phyloP scores from a whole-genome alignment of 2,113 vertebrate species.

The Numenius arquata region DNA sequence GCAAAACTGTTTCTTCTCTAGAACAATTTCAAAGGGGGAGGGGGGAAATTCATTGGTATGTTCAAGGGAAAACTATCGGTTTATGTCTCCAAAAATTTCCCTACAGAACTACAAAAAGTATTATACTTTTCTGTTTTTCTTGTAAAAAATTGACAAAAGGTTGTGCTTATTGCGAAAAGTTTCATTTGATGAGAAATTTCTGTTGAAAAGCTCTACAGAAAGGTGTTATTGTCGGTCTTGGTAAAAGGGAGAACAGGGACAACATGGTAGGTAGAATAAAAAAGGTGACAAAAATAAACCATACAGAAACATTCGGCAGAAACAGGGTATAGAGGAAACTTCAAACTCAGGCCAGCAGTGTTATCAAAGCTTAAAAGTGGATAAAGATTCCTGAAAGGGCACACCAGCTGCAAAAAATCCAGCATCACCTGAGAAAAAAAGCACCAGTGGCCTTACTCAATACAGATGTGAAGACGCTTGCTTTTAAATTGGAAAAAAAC shows the following conservation, averaged over 20 bases:
- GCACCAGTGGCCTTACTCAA: not conserved
- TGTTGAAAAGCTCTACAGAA: not conserved
- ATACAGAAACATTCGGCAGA: not conserved
- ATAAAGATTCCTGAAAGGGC: not conserved
- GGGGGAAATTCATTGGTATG: fast-evolving
- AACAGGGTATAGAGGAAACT: not conserved
- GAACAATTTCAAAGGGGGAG: not conserved
- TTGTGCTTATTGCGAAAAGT: not conserved
- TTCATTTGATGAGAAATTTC: not conserved
- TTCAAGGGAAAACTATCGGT: not conserved
- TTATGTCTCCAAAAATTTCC: not conserved
- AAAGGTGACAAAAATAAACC: not conserved
- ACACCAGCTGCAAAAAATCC: constrained; percentile 38
- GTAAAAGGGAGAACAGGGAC: not conserved
- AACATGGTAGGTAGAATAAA: not conserved
- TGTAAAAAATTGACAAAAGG: not conserved
- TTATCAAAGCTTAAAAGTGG: not conserved
- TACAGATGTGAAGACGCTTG: not conserved
- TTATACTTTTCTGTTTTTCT: not conserved
- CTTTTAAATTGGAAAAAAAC: not conserved
- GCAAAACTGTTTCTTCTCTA: not conserved
- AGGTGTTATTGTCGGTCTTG: not conserved
- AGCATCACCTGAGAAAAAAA: not conserved
- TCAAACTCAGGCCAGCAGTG: not conserved
- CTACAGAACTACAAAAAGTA: not conserved